A percentile compares a stretch with the other conserved stretches of the same genome.
These are phyloP conservation scores for Hirtodrosophila histrioides DNA, from an alignment of 2,888 invertebrate species.

Conservation along the genomic window DNA sequence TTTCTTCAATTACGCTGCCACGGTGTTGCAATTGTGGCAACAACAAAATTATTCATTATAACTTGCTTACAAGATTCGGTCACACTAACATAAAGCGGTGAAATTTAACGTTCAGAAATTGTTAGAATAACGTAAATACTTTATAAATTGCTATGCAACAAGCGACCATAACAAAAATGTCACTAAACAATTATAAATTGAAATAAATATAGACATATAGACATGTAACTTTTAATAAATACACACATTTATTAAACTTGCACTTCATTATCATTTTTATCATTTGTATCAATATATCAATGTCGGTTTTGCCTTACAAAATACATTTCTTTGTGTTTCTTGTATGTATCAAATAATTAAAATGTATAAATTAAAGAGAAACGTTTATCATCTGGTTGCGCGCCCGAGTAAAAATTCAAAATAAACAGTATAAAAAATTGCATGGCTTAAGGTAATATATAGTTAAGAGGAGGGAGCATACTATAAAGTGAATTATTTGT, in stretches of 20 bases:
- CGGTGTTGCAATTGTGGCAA: too few species aligned
- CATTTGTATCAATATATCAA: constrained; percentile 63
- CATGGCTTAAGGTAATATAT: constrained; percentile 49
- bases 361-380: constrained; percentile 57
- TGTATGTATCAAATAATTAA: constrained; percentile 60
- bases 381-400: constrained; percentile 55
- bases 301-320: constrained; percentile 58
- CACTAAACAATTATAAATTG: constrained; percentile 21
- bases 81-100: too few species aligned
- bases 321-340: constrained; percentile 32
- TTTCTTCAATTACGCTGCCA: too few species aligned
- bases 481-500: constrained; percentile 17
- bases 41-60: too few species aligned
- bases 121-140: too few species aligned
- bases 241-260: constrained; percentile 77
- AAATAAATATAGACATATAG: constrained; percentile 11
- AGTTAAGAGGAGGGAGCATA: constrained; percentile 31
- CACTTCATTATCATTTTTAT: constrained; percentile 68
- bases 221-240: constrained; percentile 75
- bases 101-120: too few species aligned
- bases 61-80: too few species aligned
- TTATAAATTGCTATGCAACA: too few species aligned
- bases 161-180: too few species aligned
- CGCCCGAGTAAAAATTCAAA: constrained; percentile 56
- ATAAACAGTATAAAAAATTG: constrained; percentile 68